Conservation (phyloP, 2,113 vertebrate genomes). For the Clarias gariepinus region DNA sequence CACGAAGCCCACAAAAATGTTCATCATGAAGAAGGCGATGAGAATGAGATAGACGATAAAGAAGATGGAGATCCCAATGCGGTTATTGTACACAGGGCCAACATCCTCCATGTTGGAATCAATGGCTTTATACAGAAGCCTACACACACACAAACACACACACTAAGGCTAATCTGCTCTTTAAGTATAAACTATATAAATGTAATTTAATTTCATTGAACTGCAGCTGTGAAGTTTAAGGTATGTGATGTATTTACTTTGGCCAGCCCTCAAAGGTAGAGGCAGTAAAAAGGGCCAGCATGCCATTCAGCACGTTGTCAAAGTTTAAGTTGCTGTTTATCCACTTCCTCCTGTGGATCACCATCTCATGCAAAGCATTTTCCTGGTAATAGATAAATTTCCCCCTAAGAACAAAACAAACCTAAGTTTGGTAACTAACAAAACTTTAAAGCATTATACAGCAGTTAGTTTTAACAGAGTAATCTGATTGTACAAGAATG, state of each 20-base stretch:
- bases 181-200: neutral
- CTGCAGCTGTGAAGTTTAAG: neutral
- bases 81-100: slow-evolving; percentile 87
- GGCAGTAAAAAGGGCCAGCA: slow-evolving; percentile 92
- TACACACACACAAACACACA: slow-evolving; percentile 36
- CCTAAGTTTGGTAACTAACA: no score
- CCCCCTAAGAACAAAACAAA: slow-evolving; percentile 73
- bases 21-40: slow-evolving; percentile 98
- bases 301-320: slow-evolving; percentile 87
- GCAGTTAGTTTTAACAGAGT: no score
- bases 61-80: slow-evolving; percentile 87
- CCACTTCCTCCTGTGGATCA: slow-evolving; percentile 75
- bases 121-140: slow-evolving; percentile 87
- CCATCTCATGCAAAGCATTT: slow-evolving; percentile 75
- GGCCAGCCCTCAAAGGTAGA: slow-evolving; percentile 97
- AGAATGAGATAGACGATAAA: slow-evolving; percentile 95
- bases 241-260: slow-evolving; percentile 69
- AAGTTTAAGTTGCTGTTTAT: slow-evolving; percentile 84
- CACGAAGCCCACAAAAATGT: slow-evolving; percentile 94
- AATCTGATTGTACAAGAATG: no score
- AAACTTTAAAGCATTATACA: neutral
- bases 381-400: slow-evolving; percentile 83
- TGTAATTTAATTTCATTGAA: neutral
- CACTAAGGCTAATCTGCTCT: neutral
- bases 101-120: slow-evolving; percentile 82